phyloP scores from a whole-genome alignment of 2,797 vertebrate species.

The Danionella dracula region DNA sequence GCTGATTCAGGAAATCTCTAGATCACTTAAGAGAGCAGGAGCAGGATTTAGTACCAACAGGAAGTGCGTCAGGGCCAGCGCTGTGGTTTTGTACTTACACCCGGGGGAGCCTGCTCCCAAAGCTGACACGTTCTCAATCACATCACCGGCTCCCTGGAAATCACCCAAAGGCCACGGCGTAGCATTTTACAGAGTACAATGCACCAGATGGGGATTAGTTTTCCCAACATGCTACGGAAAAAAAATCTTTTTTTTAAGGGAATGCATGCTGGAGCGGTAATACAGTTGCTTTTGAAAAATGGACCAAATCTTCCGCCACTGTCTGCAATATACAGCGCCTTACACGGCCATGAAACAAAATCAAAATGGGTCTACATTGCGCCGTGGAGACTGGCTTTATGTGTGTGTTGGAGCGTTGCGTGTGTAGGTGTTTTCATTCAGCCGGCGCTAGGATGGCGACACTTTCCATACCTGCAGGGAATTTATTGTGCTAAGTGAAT shows the following conservation, averaged over 20 bases:
- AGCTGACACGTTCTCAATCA: constrained; percentile 72
- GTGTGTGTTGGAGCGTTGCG: constrained; percentile 23
- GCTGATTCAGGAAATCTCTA: no score
- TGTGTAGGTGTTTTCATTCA: constrained; percentile 19
- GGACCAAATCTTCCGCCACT: constrained; percentile 65
- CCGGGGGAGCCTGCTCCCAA: constrained; percentile 32
- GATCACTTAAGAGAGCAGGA: neutral
- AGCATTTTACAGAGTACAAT: constrained; percentile 58
- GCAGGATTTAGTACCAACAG: constrained; percentile 18
- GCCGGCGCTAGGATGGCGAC: constrained; percentile 11
- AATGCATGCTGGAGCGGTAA: constrained; percentile 67
- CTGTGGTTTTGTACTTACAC: constrained; percentile 21
- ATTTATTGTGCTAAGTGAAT: constrained; percentile 43
- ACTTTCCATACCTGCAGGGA: constrained; percentile 37
- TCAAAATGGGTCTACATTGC: constrained; percentile 55
- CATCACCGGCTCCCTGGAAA: constrained; percentile 63
- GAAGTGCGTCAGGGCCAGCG: constrained; percentile 29
- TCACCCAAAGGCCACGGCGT: constrained; percentile 60
- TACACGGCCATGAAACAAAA: constrained; percentile 59
- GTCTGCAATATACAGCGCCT: constrained; percentile 64
- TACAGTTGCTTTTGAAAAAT: constrained; percentile 72
- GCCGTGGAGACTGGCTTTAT: constrained; percentile 49
- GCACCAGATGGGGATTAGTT: constrained; percentile 67
- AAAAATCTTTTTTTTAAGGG: constrained; percentile 53
- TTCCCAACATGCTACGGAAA: constrained; percentile 51